phyloP scores from a whole-genome alignment of 2,888 invertebrate species.

The Dyspetes luteomarginatus region DNA sequence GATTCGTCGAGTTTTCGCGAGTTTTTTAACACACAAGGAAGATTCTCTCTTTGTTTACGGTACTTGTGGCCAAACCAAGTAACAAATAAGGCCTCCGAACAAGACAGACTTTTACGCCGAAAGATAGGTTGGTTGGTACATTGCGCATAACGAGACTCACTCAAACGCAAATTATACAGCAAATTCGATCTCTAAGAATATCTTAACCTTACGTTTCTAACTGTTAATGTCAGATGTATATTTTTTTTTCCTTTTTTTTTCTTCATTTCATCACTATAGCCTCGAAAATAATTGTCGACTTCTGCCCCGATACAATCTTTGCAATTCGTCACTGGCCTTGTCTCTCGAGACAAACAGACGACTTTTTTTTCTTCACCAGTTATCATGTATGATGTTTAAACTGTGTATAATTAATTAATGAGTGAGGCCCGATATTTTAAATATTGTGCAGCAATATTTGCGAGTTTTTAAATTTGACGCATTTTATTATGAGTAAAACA shows the following conservation, averaged over 20 bases:
- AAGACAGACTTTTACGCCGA: conserved; percentile 50
- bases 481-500: no score
- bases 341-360: neutral
- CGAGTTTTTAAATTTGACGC: no score
- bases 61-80: conserved; percentile 14
- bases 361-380: neutral
- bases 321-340: neutral
- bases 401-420: no score
- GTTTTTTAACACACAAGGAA: neutral
- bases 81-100: conserved; percentile 26
- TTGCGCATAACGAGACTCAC: conserved; percentile 55
- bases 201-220: neutral
- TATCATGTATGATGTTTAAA: no score
- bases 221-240: neutral
- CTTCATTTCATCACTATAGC: neutral
- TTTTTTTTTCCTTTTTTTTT: neutral
- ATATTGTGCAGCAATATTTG: no score
- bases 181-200: conserved; percentile 39
- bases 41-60: conserved; percentile 49
- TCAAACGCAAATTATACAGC: conserved; percentile 32
- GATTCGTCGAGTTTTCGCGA: neutral
- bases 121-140: conserved; percentile 59
- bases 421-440: no score
- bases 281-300: conserved; percentile 1
- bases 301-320: neutral